Evolutionary conservation across 2,113 vertebrate species (phyloP).

Genomic region (Origma solitaria): DNA sequence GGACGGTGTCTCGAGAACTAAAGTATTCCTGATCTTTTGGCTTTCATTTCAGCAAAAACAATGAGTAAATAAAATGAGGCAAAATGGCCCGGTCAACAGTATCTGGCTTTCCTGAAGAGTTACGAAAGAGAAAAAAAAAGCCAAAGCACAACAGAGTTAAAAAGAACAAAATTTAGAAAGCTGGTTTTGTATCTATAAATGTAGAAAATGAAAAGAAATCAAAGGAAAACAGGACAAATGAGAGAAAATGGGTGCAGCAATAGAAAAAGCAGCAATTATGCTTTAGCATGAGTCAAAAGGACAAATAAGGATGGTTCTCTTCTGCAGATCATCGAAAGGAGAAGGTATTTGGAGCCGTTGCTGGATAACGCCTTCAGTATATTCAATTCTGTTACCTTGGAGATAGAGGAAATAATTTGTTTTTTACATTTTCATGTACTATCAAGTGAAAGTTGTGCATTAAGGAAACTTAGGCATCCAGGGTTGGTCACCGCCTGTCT

Average conservation of each 20-base stretch:
- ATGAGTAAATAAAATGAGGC: neutral
- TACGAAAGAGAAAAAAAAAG: neutral
- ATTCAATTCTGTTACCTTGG: neutral
- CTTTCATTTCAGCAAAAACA: neutral
- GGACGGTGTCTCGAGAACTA: neutral
- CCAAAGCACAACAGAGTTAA: neutral
- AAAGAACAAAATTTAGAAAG: neutral
- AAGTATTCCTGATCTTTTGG: neutral
- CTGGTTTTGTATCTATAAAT: neutral
- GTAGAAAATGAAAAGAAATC: neutral
- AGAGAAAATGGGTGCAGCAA: neutral
- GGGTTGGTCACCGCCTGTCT: neutral
- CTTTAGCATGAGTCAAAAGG: slow-evolving; percentile 1
- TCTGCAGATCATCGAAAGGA: neutral
- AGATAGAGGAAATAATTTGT: neutral
- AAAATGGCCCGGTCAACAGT: neutral
- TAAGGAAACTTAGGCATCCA: neutral
- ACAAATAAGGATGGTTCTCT: neutral
- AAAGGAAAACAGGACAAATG: neutral
- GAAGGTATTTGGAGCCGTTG: neutral
- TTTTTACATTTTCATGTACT: neutral
- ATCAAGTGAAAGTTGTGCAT: neutral
- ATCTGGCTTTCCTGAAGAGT: neutral
- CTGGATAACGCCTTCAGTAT: neutral
- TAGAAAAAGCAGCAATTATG: neutral